phyloP scores from a whole-genome alignment of 2,113 vertebrate genomes.

The Phocoena phocoena region DNA sequence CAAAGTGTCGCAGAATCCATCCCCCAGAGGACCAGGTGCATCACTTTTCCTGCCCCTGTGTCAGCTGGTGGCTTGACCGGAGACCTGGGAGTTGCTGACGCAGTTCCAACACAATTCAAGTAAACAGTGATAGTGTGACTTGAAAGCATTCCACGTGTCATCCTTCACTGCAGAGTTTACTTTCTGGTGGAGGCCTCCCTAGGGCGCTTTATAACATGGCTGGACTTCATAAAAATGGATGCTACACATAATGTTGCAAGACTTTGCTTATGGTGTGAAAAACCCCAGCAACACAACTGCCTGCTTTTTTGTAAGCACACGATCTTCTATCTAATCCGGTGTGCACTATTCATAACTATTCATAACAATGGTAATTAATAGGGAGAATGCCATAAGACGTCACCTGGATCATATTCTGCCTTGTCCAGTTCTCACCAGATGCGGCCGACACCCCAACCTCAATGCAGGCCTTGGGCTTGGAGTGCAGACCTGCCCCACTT shows the following conservation, averaged over 20 bases:
- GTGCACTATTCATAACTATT: background rate
- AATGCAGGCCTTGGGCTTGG: rapidly evolving
- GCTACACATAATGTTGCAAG: background rate
- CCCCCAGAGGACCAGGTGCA: no score
- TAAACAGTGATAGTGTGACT: background rate
- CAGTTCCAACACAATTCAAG: no score
- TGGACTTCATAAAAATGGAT: background rate
- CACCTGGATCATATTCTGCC: rapidly evolving
- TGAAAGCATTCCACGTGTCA: rapidly evolving
- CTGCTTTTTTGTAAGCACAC: background rate
- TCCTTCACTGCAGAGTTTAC: background rate
- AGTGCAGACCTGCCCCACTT: background rate
- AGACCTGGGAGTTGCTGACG: background rate
- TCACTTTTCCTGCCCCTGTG: background rate
- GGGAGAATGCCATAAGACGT: background rate
- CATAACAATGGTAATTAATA: background rate
- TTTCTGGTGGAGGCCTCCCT: background rate
- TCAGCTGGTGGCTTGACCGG: rapidly evolving
- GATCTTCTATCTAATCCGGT: background rate
- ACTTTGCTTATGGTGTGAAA: background rate
- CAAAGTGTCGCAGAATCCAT: background rate
- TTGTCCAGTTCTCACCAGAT: no score
- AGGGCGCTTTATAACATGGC: rapidly evolving
- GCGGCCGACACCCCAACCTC: background rate
- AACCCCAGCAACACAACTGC: no score